Evolutionary conservation across 1,140 invertebrate species (phyloP), one percentile per base, ranked within the genome.

Genomic region (Drosophila willistoni): DNA sequence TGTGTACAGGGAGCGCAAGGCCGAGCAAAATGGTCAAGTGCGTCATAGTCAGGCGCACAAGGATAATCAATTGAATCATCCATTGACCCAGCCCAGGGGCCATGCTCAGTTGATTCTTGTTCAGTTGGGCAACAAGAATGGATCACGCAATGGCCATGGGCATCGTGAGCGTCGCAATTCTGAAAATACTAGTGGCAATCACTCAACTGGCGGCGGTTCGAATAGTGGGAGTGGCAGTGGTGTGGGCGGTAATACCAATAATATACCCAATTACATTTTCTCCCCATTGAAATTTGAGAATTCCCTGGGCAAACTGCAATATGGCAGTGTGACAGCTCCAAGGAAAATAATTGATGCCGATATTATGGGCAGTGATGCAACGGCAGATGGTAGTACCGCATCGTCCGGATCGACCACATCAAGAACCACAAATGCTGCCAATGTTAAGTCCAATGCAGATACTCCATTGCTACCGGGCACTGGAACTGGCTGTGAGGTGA

Each of bases 331-430:
- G 25, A 98, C 97, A 41, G 97, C 97, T 41, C 98, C 98, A 0
- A 93, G 98, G n/a, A 97, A 98, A 93, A 97, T 98, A 57, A 98
- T 98, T 78, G 97, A 98, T 90, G 95, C 98, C 91, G 96, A 97
- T 75, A 94, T 97, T n/a, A 95, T 96, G 63, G 92, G 92, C 3
- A 83, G 69, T n/a, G 84, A 90, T 36, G 44, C 62, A 92, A 44
- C 92, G 7, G 19, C 91, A 10, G 94, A 90, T 13, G 77, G 77
- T 2, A 74, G 82, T 1, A 64, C 71, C 1, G 25, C 68, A 6
- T 3, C 71, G 81, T 7, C 65, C 68, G 7, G 91, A 82, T 9
- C 41, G 90, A 1, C 90, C 79, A 3, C 85, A 81, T 54, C 67
- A 74, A 78, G 90, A 0, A 86, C 36, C 19, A 51, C 79, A 59